Evolutionary conservation across 2,113 vertebrate genomes (phyloP), one percentile per base, ranked within the genome.

Genomic region (Callithrix jacchus): DNA sequence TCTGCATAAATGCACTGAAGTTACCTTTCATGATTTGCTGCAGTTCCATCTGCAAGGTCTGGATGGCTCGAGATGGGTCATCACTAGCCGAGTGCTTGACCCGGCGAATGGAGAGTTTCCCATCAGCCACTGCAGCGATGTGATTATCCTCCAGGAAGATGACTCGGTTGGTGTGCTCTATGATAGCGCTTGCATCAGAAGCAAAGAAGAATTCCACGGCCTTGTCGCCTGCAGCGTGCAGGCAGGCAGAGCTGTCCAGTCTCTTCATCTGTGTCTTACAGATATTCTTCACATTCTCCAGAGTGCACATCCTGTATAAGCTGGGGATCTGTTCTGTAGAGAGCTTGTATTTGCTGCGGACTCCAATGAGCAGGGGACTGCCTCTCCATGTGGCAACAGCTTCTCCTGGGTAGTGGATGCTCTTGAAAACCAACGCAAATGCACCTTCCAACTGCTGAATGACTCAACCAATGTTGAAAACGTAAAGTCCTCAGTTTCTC

Each of bases 11-110:
- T 4, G 99, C 99, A 61, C 99, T 99, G 98, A 99, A 99, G 97
- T 99, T 99, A 56, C 99, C 99, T 99, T 99, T 99, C 99, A 99
- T 99, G 98, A 99, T 99, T 97, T 99, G 99, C 96, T 99, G 99
- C 91, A 99, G 68, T 97, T 99, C 99, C 99, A 99, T 99, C 98
- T 99, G 99, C 93, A 99, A 98, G 71, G 99, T 99, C 97, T 99
- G 99, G 95, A 99, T 99, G 64, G 99, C 99, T 94, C 99, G 98
- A 83, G 99, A 99, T 7, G 99, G 98, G 93, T 99, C 99, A 18
- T 99, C 99, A 2, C 99, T 99, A 0, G 99, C 99, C 27, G 98
- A 98, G 80, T 99, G 99, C 96, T 99, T 98, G 2, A 99, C 79
- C 30, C 99, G 99, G 96, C 99, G 99, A 97, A 99, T 99, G 2